phyloP scores from a whole-genome alignment of 2,113 vertebrate genomes.

The Paracyprichromis sp. region DNA sequence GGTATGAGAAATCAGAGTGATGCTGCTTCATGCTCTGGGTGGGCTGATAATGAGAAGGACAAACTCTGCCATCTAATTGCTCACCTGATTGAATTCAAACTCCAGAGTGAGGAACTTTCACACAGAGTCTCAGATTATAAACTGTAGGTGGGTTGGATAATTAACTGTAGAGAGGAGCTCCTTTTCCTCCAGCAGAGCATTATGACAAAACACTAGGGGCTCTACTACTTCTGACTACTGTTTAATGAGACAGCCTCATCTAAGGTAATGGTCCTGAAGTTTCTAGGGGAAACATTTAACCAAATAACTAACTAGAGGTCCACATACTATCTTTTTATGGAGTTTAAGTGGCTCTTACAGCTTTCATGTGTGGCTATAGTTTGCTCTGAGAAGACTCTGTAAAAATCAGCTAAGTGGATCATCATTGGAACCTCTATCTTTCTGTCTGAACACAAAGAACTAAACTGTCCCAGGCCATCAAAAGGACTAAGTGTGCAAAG shows the following conservation, averaged over 20 bases:
- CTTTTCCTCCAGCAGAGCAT: neutral
- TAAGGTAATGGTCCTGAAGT: neutral
- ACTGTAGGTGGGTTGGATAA: slow-evolving; percentile 21
- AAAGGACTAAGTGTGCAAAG: neutral
- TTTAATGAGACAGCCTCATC: neutral
- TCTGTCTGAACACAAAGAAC: neutral
- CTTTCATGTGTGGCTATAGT: neutral
- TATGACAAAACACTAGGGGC: neutral
- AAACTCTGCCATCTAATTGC: neutral
- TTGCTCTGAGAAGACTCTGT: neutral
- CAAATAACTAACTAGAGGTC: neutral
- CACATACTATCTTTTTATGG: neutral
- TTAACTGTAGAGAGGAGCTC: neutral
- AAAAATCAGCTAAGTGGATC: neutral
- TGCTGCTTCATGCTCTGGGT: neutral
- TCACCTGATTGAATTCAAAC: neutral
- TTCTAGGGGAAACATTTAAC: neutral
- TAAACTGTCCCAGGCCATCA: neutral
- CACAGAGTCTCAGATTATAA: neutral
- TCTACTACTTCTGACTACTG: neutral
- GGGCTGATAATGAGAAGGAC: neutral
- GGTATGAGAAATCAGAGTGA: neutral
- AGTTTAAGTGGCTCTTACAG: neutral
- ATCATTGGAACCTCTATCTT: neutral
- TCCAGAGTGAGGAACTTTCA: neutral